Evolutionary conservation across 2,113 vertebrate genomes (phyloP), one percentile per base, ranked within the genome.

Genomic region (Neogobius melanostomus): DNA sequence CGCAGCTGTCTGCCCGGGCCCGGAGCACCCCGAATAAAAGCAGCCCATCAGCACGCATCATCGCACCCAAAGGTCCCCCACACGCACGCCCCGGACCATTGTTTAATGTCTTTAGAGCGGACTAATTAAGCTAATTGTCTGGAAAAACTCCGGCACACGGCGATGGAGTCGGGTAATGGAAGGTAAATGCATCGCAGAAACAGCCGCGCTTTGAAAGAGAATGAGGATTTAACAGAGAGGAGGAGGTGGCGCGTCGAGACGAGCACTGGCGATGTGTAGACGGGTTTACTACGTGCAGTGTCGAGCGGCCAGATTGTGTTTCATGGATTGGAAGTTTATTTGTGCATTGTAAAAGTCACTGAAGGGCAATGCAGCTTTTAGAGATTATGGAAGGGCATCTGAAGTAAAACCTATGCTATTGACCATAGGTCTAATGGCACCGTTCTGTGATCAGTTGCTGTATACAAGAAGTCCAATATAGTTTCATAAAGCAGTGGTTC

Each of bases 51-150:
- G 14, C 21, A 44, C 11, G 57, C 48, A 51, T 62, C 50, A 28
- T n/a, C 28, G 51, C 11, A 72, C 51, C 12, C 50, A 64, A 47
- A 64, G 9, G n/a, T 45, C 8, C 43, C 7, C 60, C 43, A n/a
- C 44, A 9, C 61, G 11, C n/a, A 46, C 53, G n/a, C 7, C 52
- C 60, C 14, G 43, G 43, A 6, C 51, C 28, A 53, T 54, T 72
- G 51, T 65, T 72, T 57, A 65, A 65, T 52, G 54, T 53, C 45
- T 71, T 36, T 57, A 56, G 47, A 17, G 47, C 47, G 44, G 47
- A 14, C 12, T 65, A 49, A 72, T 65, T 72, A 54, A 52, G 10
- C 51, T 65, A 64, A 64, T 64, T 64, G 62, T 45, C 46, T 45
- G 52, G 44, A 53, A 65, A 53, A 72, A 57, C 52, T 11, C 15